Evolutionary conservation across 2,888 invertebrate genomes (phyloP).

Genomic region (Nomada hirtipes): DNA sequence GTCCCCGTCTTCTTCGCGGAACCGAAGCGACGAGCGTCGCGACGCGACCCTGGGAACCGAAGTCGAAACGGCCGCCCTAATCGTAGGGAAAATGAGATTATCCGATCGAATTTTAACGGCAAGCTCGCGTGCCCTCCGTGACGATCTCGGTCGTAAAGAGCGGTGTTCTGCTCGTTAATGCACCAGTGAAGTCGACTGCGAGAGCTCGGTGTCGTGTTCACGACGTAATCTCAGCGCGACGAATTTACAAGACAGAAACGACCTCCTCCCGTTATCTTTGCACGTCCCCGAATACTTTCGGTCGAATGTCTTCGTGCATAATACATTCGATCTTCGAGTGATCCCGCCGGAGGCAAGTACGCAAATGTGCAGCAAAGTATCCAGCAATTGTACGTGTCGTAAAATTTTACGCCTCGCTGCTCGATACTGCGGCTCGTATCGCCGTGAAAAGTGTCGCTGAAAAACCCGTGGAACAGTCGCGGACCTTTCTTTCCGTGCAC

Average conservation of each 20-base stretch:
- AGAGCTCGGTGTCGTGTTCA: constrained; percentile 9
- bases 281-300: too few relatives aligned
- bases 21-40: background rate
- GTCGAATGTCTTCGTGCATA: too few relatives aligned
- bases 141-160: constrained; percentile 63
- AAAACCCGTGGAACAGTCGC: too few relatives aligned
- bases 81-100: constrained; percentile 81
- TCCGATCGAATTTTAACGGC: constrained; percentile 83
- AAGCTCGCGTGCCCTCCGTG: constrained; percentile 76
- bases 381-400: too few relatives aligned
- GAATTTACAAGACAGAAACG: constrained; percentile 77
- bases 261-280: constrained; percentile 22
- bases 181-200: constrained; percentile 7
- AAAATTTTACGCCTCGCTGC: too few relatives aligned
- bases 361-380: too few relatives aligned
- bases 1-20: constrained; percentile 13
- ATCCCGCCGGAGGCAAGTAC: too few relatives aligned
- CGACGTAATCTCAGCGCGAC: constrained; percentile 63
- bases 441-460: too few relatives aligned
- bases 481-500: too few relatives aligned
- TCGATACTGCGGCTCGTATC: too few relatives aligned
- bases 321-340: too few relatives aligned
- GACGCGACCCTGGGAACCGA: constrained; percentile 1
- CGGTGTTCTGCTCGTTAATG: constrained; percentile 27
- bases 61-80: constrained; percentile 73